Conservation (phyloP, 2,797 vertebrate species). For the Megalops cyprinoides region DNA sequence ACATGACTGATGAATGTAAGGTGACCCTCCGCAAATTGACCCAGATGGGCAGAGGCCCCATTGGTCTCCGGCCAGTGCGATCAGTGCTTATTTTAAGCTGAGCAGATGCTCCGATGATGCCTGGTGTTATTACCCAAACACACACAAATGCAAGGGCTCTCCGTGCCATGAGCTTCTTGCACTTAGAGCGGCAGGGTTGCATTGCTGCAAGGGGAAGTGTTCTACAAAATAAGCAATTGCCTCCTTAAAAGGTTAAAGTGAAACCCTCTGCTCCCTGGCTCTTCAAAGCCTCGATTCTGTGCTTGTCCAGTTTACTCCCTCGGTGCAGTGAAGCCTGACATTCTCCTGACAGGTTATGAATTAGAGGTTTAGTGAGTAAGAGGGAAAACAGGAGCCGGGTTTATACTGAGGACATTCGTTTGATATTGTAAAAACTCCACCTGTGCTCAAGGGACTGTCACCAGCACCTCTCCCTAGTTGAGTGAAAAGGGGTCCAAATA, state of each 20-base stretch:
- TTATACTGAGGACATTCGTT: not conserved
- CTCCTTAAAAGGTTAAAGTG: not conserved
- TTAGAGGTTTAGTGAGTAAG: not conserved
- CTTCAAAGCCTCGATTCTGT: not conserved
- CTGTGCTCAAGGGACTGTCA: not conserved
- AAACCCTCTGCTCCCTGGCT: not conserved
- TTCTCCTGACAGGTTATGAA: slow-evolving; percentile 3
- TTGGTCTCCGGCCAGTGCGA: no score
- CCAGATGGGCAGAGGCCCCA: no score
- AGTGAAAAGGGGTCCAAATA: not conserved
- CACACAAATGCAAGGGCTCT: no score
- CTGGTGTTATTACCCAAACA: no score
- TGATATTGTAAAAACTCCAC: not conserved
- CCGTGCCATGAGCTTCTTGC: no score
- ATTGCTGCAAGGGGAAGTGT: no score
- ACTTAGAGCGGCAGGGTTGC: no score
- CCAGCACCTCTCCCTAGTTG: not conserved
- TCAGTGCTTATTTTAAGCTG: no score
- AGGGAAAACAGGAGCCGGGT: not conserved
- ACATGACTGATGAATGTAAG: no score
- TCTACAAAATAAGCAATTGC: no score
- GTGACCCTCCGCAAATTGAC: no score
- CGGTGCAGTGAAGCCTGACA: not conserved
- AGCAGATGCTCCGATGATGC: no score
- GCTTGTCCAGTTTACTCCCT: not conserved